These are phyloP conservation scores for Ptychochromis oligacanthus DNA, from an alignment of 2,113 vertebrate species.

Conservation along the genomic window DNA sequence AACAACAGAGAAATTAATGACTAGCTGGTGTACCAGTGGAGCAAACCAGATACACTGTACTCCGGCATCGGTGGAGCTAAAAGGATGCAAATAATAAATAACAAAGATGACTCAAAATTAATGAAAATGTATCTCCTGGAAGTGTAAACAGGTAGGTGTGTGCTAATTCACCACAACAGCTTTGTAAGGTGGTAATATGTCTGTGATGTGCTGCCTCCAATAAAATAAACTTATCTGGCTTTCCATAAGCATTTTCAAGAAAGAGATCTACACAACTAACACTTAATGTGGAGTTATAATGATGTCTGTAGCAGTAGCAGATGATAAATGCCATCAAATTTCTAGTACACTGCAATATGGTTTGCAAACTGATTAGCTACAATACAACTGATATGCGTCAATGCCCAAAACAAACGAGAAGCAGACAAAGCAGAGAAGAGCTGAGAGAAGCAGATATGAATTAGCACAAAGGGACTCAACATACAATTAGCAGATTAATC, in stretches of 20 bases:
- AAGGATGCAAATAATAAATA: background rate
- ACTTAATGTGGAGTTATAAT: background rate
- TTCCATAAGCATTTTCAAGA: background rate
- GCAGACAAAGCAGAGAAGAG: background rate
- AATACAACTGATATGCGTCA: background rate
- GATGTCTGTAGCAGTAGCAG: background rate
- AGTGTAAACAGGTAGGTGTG: background rate
- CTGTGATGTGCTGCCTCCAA: background rate
- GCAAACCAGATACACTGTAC: background rate
- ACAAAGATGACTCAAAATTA: background rate
- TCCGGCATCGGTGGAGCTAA: background rate
- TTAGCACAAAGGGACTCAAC: background rate
- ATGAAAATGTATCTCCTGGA: conserved; percentile 5
- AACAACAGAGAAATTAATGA: background rate
- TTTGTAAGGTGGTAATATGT: background rate
- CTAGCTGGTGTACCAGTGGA: background rate
- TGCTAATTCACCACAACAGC: background rate
- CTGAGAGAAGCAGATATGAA: background rate
- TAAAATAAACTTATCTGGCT: conserved; percentile 2
- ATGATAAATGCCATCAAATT: background rate
- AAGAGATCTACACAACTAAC: background rate
- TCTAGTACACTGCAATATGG: background rate
- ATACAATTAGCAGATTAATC: background rate
- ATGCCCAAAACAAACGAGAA: background rate
- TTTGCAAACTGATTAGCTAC: conserved; percentile 2